Conservation (phyloP, 2,113 vertebrate species). For the Prochilodus magdalenae region DNA sequence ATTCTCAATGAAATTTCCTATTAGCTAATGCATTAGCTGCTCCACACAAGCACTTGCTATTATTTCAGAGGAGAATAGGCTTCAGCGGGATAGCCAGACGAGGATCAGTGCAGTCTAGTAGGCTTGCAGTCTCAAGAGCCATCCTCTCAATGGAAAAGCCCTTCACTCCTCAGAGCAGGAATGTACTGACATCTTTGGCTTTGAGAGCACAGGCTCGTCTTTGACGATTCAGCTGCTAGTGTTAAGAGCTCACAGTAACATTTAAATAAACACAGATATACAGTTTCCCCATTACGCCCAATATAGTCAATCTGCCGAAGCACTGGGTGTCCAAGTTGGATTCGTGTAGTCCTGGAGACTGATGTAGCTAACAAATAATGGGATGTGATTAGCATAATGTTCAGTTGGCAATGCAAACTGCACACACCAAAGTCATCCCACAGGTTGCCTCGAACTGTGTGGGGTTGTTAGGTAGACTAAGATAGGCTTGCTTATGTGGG, state of each 20-base stretch:
- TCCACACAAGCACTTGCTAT: slow-evolving; percentile 48
- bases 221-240: not conserved
- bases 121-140: slow-evolving; percentile 29
- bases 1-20: slow-evolving; percentile 36
- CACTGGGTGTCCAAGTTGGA: too few relatives aligned
- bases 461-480: too few relatives aligned
- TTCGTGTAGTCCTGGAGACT: too few relatives aligned
- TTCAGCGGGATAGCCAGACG: slow-evolving; percentile 18
- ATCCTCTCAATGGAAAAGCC: slow-evolving; percentile 26
- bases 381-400: too few relatives aligned
- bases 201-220: too few relatives aligned
- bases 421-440: too few relatives aligned
- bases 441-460: too few relatives aligned
- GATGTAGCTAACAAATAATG: too few relatives aligned
- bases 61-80: slow-evolving; percentile 55
- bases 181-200: not conserved
- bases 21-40: slow-evolving; percentile 31
- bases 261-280: too few relatives aligned
- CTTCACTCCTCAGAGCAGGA: not conserved
- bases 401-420: too few relatives aligned
- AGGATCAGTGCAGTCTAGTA: slow-evolving; percentile 19
- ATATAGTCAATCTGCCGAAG: too few relatives aligned
- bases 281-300: not conserved
- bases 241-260: not conserved
- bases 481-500: too few relatives aligned